Evolutionary conservation across 2,113 vertebrate species (phyloP).

Genomic region (Petromus typicus): DNA sequence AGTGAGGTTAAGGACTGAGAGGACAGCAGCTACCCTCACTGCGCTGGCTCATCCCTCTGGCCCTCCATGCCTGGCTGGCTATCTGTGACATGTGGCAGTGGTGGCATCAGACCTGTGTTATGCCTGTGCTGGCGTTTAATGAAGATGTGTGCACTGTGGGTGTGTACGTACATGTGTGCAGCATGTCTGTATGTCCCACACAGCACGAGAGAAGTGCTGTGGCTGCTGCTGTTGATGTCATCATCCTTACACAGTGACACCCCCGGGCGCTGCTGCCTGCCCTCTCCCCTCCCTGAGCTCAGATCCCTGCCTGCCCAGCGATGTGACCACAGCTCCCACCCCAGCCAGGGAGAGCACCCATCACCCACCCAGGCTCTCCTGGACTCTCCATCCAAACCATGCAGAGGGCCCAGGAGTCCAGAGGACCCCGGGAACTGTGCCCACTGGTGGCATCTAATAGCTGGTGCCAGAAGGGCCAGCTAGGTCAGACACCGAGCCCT

Average conservation of each 20-base stretch:
- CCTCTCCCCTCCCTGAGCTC: fast-evolving
- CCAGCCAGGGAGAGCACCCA: background rate
- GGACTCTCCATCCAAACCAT: background rate
- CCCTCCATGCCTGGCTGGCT: background rate
- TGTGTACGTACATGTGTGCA: fast-evolving
- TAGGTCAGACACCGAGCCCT: background rate
- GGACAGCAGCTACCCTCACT: background rate
- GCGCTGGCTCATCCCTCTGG: background rate
- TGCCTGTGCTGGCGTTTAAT: background rate
- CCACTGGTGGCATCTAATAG: fast-evolving
- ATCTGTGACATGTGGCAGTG: background rate
- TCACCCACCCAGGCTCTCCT: background rate
- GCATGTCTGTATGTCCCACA: fast-evolving
- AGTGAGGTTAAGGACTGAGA: fast-evolving
- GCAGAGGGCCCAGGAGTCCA: background rate
- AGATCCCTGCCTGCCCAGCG: fast-evolving
- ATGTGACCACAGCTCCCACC: fast-evolving
- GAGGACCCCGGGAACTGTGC: background rate
- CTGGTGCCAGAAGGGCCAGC: background rate
- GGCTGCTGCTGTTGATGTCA: fast-evolving
- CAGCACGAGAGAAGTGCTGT: fast-evolving
- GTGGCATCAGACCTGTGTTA: fast-evolving
- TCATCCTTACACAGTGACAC: fast-evolving
- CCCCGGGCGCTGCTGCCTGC: background rate
- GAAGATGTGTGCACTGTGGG: fast-evolving